Conservation (phyloP, 1,140 invertebrate species). For the Melitaea cinxia region DNA sequence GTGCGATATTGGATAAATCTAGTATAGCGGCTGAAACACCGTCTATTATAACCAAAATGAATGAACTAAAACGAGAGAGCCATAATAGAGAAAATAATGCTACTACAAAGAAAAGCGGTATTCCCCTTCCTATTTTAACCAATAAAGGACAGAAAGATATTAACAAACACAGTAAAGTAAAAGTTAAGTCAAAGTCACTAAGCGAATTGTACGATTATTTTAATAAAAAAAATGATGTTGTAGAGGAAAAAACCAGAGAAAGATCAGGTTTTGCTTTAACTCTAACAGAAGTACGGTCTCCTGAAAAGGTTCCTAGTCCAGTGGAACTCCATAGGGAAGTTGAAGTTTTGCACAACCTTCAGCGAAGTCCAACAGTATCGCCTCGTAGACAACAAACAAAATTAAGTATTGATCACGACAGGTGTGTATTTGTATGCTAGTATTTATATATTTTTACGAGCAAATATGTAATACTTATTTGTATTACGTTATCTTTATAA, state of each 20-base stretch:
- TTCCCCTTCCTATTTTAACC: slow-evolving; percentile 69
- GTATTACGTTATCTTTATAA: neutral
- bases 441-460: neutral
- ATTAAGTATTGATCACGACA: slow-evolving; percentile 62
- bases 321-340: slow-evolving; percentile 83
- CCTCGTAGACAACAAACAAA: slow-evolving; percentile 68
- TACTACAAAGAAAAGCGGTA: slow-evolving; percentile 64
- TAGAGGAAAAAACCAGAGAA: slow-evolving; percentile 47
- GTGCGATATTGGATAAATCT: slow-evolving; percentile 43
- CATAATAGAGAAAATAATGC: slow-evolving; percentile 46
- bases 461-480: neutral
- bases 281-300: slow-evolving; percentile 65
- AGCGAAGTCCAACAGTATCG: slow-evolving; percentile 77
- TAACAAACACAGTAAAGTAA: slow-evolving; percentile 55
- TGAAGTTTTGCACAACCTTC: slow-evolving; percentile 84
- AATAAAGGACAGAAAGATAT: slow-evolving; percentile 50
- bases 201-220: slow-evolving; percentile 79
- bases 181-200: slow-evolving; percentile 77
- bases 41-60: slow-evolving; percentile 61
- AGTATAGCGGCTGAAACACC: slow-evolving; percentile 49
- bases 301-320: slow-evolving; percentile 75
- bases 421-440: slow-evolving; percentile 46
- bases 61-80: slow-evolving; percentile 64
- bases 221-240: slow-evolving; percentile 67
- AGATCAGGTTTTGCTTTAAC: slow-evolving; percentile 66